Evolutionary conservation across 2,888 invertebrate species (phyloP).

Genomic region (Agonopterix alstromeriana): DNA sequence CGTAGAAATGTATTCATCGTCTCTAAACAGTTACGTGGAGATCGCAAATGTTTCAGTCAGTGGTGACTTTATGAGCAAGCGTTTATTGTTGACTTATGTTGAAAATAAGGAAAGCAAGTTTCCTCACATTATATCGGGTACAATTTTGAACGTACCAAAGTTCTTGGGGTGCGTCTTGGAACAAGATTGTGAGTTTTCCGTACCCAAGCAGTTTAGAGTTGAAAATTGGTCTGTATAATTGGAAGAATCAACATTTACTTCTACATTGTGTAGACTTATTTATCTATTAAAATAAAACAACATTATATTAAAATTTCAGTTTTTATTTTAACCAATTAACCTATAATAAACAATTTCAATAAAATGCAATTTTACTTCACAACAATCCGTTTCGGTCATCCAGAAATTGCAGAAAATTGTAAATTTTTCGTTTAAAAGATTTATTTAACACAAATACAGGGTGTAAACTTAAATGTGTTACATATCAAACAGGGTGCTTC

Average conservation of each 20-base stretch:
- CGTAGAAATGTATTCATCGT: conserved; percentile 85
- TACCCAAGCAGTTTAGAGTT: conserved; percentile 44
- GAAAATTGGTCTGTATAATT: conserved; percentile 36
- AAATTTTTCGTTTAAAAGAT: no score
- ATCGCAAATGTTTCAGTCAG: conserved; percentile 84
- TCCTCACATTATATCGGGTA: conserved; percentile 83
- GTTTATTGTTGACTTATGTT: conserved; percentile 82
- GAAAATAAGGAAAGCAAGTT: conserved; percentile 77
- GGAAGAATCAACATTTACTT: background rate
- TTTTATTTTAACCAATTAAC: background rate
- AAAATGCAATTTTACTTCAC: no score
- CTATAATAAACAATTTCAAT: no score
- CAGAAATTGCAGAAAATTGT: no score
- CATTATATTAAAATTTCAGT: background rate
- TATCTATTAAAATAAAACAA: conserved; percentile 1
- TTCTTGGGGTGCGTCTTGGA: conserved; percentile 85
- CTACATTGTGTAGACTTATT: background rate
- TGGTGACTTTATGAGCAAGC: conserved; percentile 85
- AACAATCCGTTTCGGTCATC: no score
- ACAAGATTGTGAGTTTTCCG: conserved; percentile 55
- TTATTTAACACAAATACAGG: no score
- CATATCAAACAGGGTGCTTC: no score
- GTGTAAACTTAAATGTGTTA: no score
- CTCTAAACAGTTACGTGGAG: conserved; percentile 79
- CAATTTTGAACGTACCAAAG: conserved; percentile 83